Base-by-base conservation (phyloP, 2,797 vertebrate genomes). In the Cirrhinus mrigala region DNA sequence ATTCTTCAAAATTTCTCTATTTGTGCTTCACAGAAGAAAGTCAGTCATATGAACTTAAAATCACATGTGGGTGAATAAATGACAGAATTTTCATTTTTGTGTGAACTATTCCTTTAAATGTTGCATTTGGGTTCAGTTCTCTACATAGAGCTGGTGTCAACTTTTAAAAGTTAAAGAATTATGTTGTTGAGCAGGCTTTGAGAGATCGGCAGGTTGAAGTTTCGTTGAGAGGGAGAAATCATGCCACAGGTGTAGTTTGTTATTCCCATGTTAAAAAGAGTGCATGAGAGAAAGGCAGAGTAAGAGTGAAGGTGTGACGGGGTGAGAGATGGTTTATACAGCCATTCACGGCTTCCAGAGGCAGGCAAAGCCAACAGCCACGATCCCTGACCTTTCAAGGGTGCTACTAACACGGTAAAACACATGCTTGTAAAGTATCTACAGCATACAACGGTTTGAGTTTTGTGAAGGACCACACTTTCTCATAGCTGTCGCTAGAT, bases 301-400 rank as follows among this genome's bases (percentile, higher is more conserved):
- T 62, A 82, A 90, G 44, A 86, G 90, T 86, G 91, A 91, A 90
- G 89, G 90, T 84, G 94, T 92, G 92, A 92, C 70, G 80, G 86
- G 90, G 91, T 88, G 88, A 89, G 87, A 88, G 88, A 93, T 94
- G 93, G 81, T 89, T 92, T 91, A 85, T 90, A 92, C 91, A 93
- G 95, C 95, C 94, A 96, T 91, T 94, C 92, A 93, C 91, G 88
- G 92, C 92, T 93, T 94, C 92, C 93, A 93, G 91, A 94, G 94
- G 94, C 95, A 95, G 94, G 94, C 94, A 93, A 94, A 96, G 94
- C 95, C 94, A 95, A 93, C 93, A 92, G 89, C 89, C 29, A 94
- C 80, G 88, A 86, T 91, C 91, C 85, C 85, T 89, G 93, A 92
- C 79, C 89, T 91, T 92, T 89, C 87, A 90, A 88, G 86, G 90